Evolutionary conservation across 2,113 vertebrate genomes (phyloP), one percentile per base, ranked within the genome.

Genomic region (Nannospalax galili): DNA sequence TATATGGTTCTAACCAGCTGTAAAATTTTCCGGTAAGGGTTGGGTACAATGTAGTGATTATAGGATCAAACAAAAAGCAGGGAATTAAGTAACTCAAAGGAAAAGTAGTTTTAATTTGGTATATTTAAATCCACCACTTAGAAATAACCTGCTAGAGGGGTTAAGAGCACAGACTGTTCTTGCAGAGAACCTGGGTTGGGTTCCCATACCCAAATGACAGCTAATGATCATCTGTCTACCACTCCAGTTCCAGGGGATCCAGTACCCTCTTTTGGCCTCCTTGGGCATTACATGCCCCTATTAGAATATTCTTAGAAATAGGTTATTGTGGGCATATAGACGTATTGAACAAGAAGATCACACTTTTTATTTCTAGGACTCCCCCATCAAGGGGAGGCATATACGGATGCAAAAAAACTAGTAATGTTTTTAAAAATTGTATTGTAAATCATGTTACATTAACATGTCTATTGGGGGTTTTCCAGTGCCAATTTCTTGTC

Each of bases 31-130:
- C 81, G 32, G 74, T 58, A 40, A 19, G 30, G 32, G 15, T 74
- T 56, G 28, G 79, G 70, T 10, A 20, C 22, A n/a, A 62, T 30
- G 42, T 58, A 58, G 58, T 60, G 64, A 84, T 78, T 82, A 42
- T 11, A 19, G 20, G 67, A 40, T 78, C 84, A 64, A n/a, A 30
- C 19, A 84, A 74, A 82, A 65, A 82, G 81, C 26, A 70, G 67
- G 60, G n/a, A 93, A 79, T 84, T 64, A 75, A 84, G 65, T 20
- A 74, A 65, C 70, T 92, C 60, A 87, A 65, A 93, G 79, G 62
- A 69, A 60, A 80, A 24, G n/a, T 35, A 17, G 28, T 87, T 96
- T 86, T 86, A 52, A 88, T 64, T 42, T 77, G 82, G 32, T 42
- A 69, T 64, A 28, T n/a, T 64, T 60, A 88, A 35, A 65, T 69